Base-by-base conservation (phyloP, 2,888 invertebrate genomes). In the Galerucella pusilla region DNA sequence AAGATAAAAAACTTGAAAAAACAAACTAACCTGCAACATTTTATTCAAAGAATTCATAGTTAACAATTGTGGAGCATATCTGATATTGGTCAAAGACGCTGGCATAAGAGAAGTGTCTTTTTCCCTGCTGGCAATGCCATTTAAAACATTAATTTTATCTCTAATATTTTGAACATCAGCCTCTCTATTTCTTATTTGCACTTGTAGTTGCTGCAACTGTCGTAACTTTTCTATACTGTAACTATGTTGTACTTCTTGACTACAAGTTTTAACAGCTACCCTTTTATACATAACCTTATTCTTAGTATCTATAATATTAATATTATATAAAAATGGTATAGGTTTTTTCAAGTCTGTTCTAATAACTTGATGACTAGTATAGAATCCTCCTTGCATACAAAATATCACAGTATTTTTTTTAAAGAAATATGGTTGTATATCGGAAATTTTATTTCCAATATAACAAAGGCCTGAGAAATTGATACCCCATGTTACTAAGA, bases 351-450 rank as follows among this genome's bases (percentile, higher is more conserved):
- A 84, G 80, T 85, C 84, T 63, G 80, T 85, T 59, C 85, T 80
- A 71, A 89, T 85, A 77, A 88, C 89, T 80, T 88, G 87, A 20
- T 88, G 86, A 79, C 90, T 90, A 57, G 94, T 94, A 85, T 97
- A 97, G 84, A 92, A 95, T 4, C 96, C 96, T 54, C 96, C 96
- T 78, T 94, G 94, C 91, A 97, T 92, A 88, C 94, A 93, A 87
- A 97, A 96, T 81, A 97, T 92, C 81, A 96, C 88, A 63, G 94
- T 92, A 85, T 94, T 93, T 65, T 90, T 89, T 85, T 90, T 90
- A 81, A 95, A 92, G 82, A 92, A 90, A 72, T 90, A 90, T 2
- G 93, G 92, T 60, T 92, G 91, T 83, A 93, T 91, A 80, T 90
- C 90, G 12, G 91, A 89, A 73, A 93, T 86, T 85, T 93, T 92